phyloP scores from a whole-genome alignment of 2,113 vertebrate genomes.

The Pristiophorus japonicus region DNA sequence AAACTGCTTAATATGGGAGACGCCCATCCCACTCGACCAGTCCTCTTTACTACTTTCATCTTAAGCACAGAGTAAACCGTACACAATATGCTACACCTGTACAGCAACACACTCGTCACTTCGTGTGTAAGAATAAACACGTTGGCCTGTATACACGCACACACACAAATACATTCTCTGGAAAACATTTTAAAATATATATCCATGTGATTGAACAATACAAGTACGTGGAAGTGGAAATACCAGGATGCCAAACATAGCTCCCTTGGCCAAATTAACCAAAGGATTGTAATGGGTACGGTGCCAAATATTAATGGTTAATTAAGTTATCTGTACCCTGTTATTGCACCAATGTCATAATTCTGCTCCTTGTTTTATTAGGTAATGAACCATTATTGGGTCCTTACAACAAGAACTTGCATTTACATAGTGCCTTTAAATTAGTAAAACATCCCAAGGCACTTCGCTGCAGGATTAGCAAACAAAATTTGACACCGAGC shows the following conservation, averaged over 20 bases:
- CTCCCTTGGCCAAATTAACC: neutral
- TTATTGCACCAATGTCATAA: neutral
- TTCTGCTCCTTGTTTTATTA: neutral
- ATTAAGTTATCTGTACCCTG: neutral
- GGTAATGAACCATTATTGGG: neutral
- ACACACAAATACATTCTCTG: neutral
- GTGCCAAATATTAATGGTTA: neutral
- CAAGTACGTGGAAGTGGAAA: neutral
- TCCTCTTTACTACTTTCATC: conserved; percentile 43
- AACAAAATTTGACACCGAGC: neutral
- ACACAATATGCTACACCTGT: neutral
- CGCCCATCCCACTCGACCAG: neutral
- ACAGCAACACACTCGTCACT: neutral
- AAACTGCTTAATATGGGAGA: neutral
- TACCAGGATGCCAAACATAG: no score
- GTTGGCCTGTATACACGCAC: neutral
- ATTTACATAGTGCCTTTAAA: neutral
- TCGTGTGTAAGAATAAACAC: neutral
- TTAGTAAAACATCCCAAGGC: neutral
- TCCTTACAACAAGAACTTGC: neutral
- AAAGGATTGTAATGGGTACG: neutral
- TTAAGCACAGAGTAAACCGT: neutral
- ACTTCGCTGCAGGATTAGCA: neutral
- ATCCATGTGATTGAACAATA: neutral
- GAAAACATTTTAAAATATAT: neutral